These are phyloP conservation scores for Brachionichthys hirsutus DNA, from an alignment of 2,113 vertebrate genomes.

Conservation along the genomic window DNA sequence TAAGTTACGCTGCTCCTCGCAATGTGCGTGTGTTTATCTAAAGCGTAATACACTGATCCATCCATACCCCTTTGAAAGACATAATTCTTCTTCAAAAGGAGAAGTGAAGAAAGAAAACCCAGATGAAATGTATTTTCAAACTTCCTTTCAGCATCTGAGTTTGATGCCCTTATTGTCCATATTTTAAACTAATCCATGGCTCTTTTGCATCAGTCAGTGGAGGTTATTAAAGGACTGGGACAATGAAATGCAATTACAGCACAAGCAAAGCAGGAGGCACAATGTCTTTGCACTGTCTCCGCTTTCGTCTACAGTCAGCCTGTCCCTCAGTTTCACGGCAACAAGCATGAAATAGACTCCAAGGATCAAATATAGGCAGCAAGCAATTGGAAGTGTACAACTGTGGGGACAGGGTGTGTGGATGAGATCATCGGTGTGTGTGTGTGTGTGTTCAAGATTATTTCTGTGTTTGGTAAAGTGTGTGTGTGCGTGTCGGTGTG, in stretches of 20 bases:
- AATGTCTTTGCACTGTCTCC: constrained; percentile 32
- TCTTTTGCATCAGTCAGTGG: constrained; percentile 18
- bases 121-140: constrained; percentile 13
- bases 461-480: constrained; percentile 17
- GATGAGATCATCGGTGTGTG: constrained; percentile 51
- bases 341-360: constrained; percentile 66
- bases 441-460: constrained; percentile 33
- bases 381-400: constrained; percentile 45
- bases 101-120: constrained; percentile 4
- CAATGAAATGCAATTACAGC: constrained; percentile 52
- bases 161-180: constrained; percentile 23
- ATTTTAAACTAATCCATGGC: constrained; percentile 35
- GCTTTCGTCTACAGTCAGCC: constrained; percentile 40
- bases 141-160: constrained; percentile 11
- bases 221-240: constrained; percentile 39
- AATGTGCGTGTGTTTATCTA: constrained; percentile 9
- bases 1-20: constrained; percentile 52
- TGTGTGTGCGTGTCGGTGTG: background rate
- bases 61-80: constrained; percentile 6
- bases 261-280: constrained; percentile 31
- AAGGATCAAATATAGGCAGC: constrained; percentile 51
- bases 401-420: constrained; percentile 45
- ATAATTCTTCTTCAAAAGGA: background rate
- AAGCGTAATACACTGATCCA: constrained; percentile 21
- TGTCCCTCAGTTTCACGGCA: constrained; percentile 63